Percentiles rank a stretch among this genome's conserved stretches.
Conservation (phyloP, 2,113 vertebrate genomes). For the Lophius piscatorius region DNA sequence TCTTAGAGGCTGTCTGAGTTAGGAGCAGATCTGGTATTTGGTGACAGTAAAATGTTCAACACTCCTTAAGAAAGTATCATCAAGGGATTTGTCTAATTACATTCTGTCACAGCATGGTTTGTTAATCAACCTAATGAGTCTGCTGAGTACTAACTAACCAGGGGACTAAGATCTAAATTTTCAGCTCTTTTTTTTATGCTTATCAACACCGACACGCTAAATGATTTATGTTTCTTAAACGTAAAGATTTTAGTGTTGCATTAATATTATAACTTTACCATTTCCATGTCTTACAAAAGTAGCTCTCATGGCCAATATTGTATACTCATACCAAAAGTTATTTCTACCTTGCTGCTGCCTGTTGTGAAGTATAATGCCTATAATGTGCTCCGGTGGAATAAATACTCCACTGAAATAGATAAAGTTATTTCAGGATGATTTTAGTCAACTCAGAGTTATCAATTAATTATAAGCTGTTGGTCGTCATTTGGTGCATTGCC, state of each 20-base stretch:
- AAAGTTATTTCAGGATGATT: constrained; percentile 9
- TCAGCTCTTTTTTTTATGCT: constrained; percentile 20
- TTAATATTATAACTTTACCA: constrained; percentile 55
- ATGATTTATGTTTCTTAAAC: too few species aligned
- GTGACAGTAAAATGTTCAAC: constrained; percentile 29
- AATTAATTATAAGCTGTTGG: too few species aligned
- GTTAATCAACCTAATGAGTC: constrained; percentile 60
- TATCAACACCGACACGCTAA: constrained; percentile 14
- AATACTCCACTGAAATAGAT: constrained; percentile 3
- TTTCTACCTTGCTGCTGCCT: too few species aligned
- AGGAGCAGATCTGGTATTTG: not conserved
- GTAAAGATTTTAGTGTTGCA: constrained; percentile 46
- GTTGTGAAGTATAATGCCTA: not conserved
- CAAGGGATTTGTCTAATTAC: constrained; percentile 60
- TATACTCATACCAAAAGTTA: too few species aligned
- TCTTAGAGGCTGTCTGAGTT: too few species aligned
- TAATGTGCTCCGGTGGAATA: not conserved
- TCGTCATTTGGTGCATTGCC: too few species aligned
- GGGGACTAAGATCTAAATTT: constrained; percentile 35
- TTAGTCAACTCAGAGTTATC: not conserved
- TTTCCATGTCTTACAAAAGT: constrained; percentile 46
- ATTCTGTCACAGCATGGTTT: constrained; percentile 48
- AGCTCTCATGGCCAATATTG: constrained; percentile 41
- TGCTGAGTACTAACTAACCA: constrained; percentile 19
- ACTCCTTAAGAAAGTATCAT: constrained; percentile 41